Base-by-base conservation (phyloP, 2,797 vertebrate species). In the Chaetodon trifasciatus region DNA sequence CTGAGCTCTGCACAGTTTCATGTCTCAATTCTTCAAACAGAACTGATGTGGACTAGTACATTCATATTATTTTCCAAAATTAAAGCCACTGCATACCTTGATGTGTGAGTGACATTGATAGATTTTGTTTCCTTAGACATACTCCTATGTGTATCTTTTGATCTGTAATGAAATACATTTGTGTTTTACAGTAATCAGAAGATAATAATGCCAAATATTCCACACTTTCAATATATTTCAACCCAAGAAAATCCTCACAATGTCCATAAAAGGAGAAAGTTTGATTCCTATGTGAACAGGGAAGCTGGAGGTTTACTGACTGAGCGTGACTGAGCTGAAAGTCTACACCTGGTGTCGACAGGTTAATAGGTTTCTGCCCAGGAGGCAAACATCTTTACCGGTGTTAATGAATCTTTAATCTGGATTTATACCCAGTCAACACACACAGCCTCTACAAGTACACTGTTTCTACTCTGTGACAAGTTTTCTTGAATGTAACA, bases 371-470 rank as follows among this genome's bases (percentile, higher is more conserved):
- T 79, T 39, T 63, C 75, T 79, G 66, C 42, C 67, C 28, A 0
- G 46, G 68, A 81, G 80, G 47, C 61, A 76, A 81, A 79, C 40
- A 24, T 67, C 73, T 78, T 74, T 28, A 81, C 24, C 63, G 35
- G 50, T 13, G 44, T 60, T 72, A 50, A 87, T 84, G 67, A 87
- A 85, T 78, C 78, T 85, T 88, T 88, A 86, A 87, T 85, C 64
- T 81, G 79, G 57, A 79, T 79, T 79, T 65, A 81, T 74, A 62
- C 16, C 35, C n/a, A 0, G 21, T 35, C 10, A 50, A 50, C 62
- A 78, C 21, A 52, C 39, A 12, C 17, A 40, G 16, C 2, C 47
- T 40, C 11, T 11, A 17, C 9, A 61, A 9, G 5, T 35, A 9
- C 16, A 10, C 11, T 0, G 16, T 13, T 3, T 42, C 24, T 69